These are phyloP conservation scores for Nothobranchius furzeri DNA, from an alignment of 2,113 vertebrate species.

Conservation along the genomic window DNA sequence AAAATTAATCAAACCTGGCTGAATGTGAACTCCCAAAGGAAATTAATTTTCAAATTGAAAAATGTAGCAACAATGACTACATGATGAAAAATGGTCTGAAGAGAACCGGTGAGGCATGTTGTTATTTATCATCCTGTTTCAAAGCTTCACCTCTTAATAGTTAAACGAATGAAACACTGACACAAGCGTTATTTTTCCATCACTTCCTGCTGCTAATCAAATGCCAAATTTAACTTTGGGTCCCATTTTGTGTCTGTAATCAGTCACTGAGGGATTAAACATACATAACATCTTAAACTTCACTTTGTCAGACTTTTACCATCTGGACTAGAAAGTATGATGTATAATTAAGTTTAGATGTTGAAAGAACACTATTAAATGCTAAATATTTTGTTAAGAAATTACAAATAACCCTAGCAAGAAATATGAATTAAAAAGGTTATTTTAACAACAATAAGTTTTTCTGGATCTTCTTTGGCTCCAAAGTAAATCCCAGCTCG, in stretches of 20 bases:
- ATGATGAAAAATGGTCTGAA: slow-evolving; percentile 3
- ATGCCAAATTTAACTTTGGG: not conserved
- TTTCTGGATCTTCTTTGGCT: no score
- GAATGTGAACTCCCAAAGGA: slow-evolving; percentile 18
- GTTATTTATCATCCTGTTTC: slow-evolving; percentile 2
- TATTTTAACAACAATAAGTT: no score
- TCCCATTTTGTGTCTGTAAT: slow-evolving; percentile 3
- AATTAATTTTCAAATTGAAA: slow-evolving; percentile 38
- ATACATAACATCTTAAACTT: slow-evolving; percentile 22
- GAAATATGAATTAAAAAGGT: no score
- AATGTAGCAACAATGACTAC: not conserved
- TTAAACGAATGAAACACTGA: slow-evolving; percentile 5
- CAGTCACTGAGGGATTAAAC: slow-evolving; percentile 1
- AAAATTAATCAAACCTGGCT: slow-evolving; percentile 28
- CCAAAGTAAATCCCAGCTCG: no score
- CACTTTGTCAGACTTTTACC: not conserved
- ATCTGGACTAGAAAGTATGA: not conserved
- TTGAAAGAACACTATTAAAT: not conserved
- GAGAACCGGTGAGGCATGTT: no score
- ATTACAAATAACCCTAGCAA: no score
- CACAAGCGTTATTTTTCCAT: slow-evolving; percentile 9
- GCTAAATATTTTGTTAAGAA: no score
- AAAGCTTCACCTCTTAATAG: slow-evolving; percentile 3
- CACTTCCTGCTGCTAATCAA: not conserved
- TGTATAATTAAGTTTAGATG: not conserved